Evolutionary conservation across 2,888 invertebrate genomes (phyloP).

Genomic region (Hirtodrosophila alboralis): DNA sequence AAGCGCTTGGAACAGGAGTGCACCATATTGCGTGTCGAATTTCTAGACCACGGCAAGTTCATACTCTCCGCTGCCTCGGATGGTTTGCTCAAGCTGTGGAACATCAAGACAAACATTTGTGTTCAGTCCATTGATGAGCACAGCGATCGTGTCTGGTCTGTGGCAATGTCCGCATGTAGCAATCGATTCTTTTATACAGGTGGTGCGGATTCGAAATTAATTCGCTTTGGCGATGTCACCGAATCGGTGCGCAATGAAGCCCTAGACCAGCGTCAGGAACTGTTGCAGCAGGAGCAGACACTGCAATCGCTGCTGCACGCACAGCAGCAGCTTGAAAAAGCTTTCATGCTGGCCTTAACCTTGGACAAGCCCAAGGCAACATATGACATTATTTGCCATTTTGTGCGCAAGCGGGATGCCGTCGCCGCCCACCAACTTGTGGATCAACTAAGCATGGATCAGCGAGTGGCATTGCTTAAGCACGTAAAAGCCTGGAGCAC

Average conservation of each 20-base stretch:
- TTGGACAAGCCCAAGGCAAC: conserved; percentile 92
- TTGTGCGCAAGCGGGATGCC: conserved; percentile 61
- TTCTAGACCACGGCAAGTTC: conserved; percentile 93
- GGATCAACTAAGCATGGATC: conserved; percentile 88
- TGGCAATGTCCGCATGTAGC: conserved; percentile 87
- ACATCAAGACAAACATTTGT: conserved; percentile 94
- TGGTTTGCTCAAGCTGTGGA: conserved; percentile 97
- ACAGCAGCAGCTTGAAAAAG: conserved; percentile 91
- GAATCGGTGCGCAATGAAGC: conserved; percentile 88
- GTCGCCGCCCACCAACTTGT: conserved; percentile 89
- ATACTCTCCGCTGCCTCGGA: conserved; percentile 94
- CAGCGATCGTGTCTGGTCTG: conserved; percentile 94
- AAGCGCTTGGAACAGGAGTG: conserved; percentile 93
- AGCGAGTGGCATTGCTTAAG: conserved; percentile 90
- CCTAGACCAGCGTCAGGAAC: conserved; percentile 87
- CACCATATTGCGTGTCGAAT: conserved; percentile 92
- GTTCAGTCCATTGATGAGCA: conserved; percentile 94
- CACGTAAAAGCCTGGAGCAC: conserved; percentile 95
- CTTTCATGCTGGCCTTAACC: conserved; percentile 91
- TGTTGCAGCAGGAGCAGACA: conserved; percentile 91
- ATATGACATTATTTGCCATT: conserved; percentile 90
- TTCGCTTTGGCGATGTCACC: conserved; percentile 95
- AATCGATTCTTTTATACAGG: conserved; percentile 88
- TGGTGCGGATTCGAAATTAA: conserved; percentile 93
- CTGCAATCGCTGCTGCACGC: conserved; percentile 89